Conservation (phyloP, 2,888 invertebrate genomes). For the Lobophora halterata region DNA sequence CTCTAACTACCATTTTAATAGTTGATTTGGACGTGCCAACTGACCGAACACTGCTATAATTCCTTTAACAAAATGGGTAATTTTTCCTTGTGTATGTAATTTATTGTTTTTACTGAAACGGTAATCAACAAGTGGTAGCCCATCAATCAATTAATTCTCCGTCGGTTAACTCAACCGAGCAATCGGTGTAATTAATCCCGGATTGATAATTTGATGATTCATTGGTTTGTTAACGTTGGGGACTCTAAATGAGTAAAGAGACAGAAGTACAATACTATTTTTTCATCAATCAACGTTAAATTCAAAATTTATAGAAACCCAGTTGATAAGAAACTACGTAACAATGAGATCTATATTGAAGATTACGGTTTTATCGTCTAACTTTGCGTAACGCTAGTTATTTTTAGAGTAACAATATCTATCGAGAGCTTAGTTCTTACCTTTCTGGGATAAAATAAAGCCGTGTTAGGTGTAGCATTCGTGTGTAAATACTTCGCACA, state of each 20-base stretch:
- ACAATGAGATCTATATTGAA: too few species aligned
- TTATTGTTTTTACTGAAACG: constrained; percentile 9
- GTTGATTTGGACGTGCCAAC: constrained; percentile 18
- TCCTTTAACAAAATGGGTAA: constrained; percentile 8
- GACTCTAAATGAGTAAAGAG: too few species aligned
- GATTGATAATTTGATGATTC: constrained; percentile 14
- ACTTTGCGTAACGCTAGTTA: too few species aligned
- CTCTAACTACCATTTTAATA: constrained; percentile 19
- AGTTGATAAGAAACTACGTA: too few species aligned
- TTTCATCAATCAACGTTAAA: too few species aligned
- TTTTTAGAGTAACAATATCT: too few species aligned
- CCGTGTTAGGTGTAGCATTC: constrained; percentile 37
- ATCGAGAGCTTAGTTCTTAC: constrained; percentile 19
- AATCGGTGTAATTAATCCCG: constrained; percentile 13
- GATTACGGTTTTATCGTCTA: too few species aligned
- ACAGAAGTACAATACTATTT: too few species aligned
- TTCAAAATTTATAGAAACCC: too few species aligned
- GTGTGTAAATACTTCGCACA: constrained; percentile 40
- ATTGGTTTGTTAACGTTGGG: constrained; percentile 3
- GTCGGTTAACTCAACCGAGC: constrained; percentile 10
- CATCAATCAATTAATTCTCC: constrained; percentile 22
- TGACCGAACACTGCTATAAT: constrained; percentile 25
- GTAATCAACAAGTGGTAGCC: constrained; percentile 26
- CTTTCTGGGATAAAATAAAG: too few species aligned
- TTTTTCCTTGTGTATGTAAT: constrained; percentile 11